phyloP scores from a whole-genome alignment of 1,140 invertebrate genomes.

The Zaprionus vittiger region DNA sequence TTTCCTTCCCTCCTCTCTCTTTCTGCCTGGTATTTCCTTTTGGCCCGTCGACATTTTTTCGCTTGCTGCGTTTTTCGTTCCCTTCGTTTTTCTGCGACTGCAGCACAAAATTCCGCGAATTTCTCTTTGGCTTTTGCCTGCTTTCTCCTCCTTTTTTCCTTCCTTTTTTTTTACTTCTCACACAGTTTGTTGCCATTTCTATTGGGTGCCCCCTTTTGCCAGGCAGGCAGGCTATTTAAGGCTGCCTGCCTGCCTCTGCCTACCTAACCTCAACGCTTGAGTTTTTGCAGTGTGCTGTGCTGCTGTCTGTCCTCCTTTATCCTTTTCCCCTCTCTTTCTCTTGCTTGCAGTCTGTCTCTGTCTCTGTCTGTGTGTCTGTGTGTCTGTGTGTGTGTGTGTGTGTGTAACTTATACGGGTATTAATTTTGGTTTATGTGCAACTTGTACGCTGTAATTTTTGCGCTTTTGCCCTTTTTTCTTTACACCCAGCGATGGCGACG shows the following conservation, averaged over 20 bases:
- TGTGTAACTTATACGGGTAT: conserved; percentile 71
- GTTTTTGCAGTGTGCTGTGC: conserved; percentile 2
- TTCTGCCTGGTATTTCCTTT: conserved; percentile 29
- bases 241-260: neutral
- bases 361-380: conserved; percentile 18
- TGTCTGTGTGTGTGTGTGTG: conserved; percentile 2
- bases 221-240: conserved; percentile 40
- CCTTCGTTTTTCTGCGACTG: conserved; percentile 69
- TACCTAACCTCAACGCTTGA: conserved; percentile 28
- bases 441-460: conserved; percentile 67
- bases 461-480: conserved; percentile 41
- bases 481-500: conserved; percentile 31
- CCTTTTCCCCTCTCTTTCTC: neutral
- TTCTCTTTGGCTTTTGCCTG: conserved; percentile 51
- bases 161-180: conserved; percentile 8
- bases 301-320: conserved; percentile 15
- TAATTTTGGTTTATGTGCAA: conserved; percentile 77
- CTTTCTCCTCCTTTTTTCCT: neutral
- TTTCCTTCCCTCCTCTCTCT: conserved; percentile 1
- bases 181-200: conserved; percentile 53
- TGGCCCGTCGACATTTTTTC: conserved; percentile 75
- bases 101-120: conserved; percentile 79
- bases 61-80: conserved; percentile 32
- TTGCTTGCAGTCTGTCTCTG: conserved; percentile 1
- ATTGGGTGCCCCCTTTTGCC: conserved; percentile 25